Percentiles rank a stretch among this genome's conserved stretches.
These are phyloP conservation scores for Vulpes ferrilata DNA, from an alignment of 2,113 vertebrate species.

Conservation along the genomic window DNA sequence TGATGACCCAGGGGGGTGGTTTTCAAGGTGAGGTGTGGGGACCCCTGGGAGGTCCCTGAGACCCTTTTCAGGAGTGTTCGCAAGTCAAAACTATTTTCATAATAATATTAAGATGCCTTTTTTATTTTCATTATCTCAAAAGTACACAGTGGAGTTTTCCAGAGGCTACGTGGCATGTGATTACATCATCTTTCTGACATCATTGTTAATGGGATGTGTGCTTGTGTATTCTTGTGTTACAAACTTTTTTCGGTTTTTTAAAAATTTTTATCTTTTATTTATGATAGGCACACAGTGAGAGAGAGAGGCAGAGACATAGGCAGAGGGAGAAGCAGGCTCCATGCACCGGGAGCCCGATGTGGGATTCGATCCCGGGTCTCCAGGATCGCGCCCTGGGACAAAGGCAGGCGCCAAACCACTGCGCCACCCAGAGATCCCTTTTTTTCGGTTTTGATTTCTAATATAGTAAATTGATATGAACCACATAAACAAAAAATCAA, in stretches of 20 bases:
- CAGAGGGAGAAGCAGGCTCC: no score
- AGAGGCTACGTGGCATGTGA: background rate
- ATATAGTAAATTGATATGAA: constrained; percentile 31
- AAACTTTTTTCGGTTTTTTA: constrained; percentile 8
- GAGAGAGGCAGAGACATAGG: no score
- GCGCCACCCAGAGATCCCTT: no score
- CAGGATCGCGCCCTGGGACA: no score
- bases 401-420: no score
- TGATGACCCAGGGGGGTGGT: background rate
- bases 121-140: background rate
- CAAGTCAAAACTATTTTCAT: background rate
- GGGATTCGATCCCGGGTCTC: no score
- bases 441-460: constrained; percentile 60
- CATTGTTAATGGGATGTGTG: constrained; percentile 35
- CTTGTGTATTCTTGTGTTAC: constrained; percentile 40
- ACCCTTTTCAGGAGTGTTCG: background rate
- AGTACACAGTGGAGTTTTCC: constrained; percentile 3
- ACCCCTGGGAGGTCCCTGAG: background rate
- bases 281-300: no score
- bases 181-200: constrained; percentile 64
- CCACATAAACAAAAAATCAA: constrained; percentile 33
- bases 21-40: background rate
- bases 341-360: no score
- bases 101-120: constrained; percentile 8
- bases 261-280: no score